These are phyloP conservation scores for Eupithecia exiguata DNA, from an alignment of 2,888 invertebrate species.

Conservation along the genomic window DNA sequence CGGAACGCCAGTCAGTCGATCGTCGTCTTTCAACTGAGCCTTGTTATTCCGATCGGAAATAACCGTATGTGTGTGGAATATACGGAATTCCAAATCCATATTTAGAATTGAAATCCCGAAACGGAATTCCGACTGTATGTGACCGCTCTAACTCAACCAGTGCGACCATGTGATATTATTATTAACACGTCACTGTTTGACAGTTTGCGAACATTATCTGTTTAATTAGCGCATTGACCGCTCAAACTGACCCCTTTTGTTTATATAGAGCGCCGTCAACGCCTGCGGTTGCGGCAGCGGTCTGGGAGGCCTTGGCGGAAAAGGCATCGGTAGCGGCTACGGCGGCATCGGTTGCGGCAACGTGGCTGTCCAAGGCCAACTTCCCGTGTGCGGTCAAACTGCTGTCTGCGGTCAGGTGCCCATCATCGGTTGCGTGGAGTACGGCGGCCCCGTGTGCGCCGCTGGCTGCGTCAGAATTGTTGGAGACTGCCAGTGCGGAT, in stretches of 20 bases:
- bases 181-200: background rate
- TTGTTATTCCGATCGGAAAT: too few species aligned
- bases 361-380: constrained; percentile 49
- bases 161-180: too few species aligned
- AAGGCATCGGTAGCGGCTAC: constrained; percentile 28
- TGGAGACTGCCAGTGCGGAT: constrained; percentile 47
- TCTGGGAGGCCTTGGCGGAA: constrained; percentile 20
- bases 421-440: constrained; percentile 51
- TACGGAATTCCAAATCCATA: too few species aligned
- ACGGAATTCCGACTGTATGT: too few species aligned
- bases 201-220: background rate
- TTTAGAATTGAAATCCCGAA: too few species aligned
- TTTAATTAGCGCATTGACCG: background rate
- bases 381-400: constrained; percentile 53
- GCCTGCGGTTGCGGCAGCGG: constrained; percentile 19
- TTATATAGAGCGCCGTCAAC: constrained; percentile 8
- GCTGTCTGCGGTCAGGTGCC: constrained; percentile 49
- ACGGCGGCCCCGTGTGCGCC: constrained; percentile 44
- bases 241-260: background rate
- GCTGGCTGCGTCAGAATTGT: constrained; percentile 47
- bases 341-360: constrained; percentile 48
- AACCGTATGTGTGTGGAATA: too few species aligned
- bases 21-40: too few species aligned
- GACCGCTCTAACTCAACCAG: too few species aligned
- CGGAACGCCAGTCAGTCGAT: too few species aligned